Conservation (phyloP, 2,888 invertebrate species). For the Germaria angustata region DNA sequence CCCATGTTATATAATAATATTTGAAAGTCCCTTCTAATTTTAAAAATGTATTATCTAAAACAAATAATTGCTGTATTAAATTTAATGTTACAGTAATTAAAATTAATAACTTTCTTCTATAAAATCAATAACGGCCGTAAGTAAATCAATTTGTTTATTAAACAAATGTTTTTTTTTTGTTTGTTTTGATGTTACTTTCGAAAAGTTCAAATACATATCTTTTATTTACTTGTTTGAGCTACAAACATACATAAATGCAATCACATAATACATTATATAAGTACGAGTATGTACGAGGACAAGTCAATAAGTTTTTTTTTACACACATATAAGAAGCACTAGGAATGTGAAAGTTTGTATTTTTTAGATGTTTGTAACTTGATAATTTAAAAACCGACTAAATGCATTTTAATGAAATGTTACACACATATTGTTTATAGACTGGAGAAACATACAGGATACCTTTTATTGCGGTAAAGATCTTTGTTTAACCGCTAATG, state of each 20-base stretch:
- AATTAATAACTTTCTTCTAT: not conserved
- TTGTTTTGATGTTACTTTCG: not conserved
- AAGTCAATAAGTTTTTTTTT: too few species aligned
- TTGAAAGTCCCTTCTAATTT: constrained; percentile 40
- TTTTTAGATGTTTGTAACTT: too few species aligned
- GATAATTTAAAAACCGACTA: too few species aligned
- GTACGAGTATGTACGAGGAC: too few species aligned
- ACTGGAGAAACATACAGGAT: too few species aligned
- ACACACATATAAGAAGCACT: too few species aligned
- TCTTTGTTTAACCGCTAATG: too few species aligned
- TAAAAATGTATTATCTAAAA: not conserved
- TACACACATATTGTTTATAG: too few species aligned
- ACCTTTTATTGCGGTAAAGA: too few species aligned
- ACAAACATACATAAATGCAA: not conserved
- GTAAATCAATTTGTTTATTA: constrained; percentile 6
- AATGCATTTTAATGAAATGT: too few species aligned
- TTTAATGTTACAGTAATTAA: constrained; percentile 2
- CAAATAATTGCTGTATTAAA: not conserved
- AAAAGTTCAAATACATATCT: not conserved
- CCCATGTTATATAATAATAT: not conserved
- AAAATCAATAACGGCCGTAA: constrained; percentile 6
- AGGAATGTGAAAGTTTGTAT: too few species aligned
- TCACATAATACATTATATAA: too few species aligned
- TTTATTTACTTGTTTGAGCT: not conserved
- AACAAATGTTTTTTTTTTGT: not conserved